Evolutionary conservation across 2,113 vertebrate species (phyloP).

Genomic region (Pelusios castaneus): DNA sequence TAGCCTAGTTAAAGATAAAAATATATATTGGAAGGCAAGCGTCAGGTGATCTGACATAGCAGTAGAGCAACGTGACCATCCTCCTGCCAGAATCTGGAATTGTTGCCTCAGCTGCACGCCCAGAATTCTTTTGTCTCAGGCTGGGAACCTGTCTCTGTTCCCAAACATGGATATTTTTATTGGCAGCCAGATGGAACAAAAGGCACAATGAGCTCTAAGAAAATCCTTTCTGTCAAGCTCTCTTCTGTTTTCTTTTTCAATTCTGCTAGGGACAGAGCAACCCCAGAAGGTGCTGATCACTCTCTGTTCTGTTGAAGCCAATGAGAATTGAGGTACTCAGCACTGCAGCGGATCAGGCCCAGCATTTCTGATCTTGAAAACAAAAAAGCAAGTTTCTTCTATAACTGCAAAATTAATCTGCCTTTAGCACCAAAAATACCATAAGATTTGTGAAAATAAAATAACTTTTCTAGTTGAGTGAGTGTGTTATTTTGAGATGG

Average conservation of each 20-base stretch:
- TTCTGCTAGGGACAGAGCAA: slow-evolving; percentile 8
- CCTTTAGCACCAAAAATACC: slow-evolving; percentile 48
- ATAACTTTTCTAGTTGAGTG: slow-evolving; percentile 56
- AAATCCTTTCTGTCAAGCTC: slow-evolving; percentile 58
- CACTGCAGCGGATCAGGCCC: not conserved
- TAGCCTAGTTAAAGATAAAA: slow-evolving; percentile 8
- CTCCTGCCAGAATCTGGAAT: slow-evolving; percentile 42
- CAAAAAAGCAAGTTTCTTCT: not conserved
- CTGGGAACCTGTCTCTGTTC: slow-evolving; percentile 73
- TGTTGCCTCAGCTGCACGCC: slow-evolving; percentile 60
- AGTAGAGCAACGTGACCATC: not conserved
- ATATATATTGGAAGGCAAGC: not conserved
- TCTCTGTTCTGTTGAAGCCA: not conserved
- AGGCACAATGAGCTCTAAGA: slow-evolving; percentile 70
- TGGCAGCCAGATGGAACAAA: slow-evolving; percentile 71
- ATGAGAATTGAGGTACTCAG: not conserved
- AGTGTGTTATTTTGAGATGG: slow-evolving; percentile 62
- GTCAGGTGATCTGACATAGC: not conserved
- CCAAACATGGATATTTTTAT: slow-evolving; percentile 72
- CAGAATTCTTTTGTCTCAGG: slow-evolving; percentile 71
- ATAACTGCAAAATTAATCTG: not conserved
- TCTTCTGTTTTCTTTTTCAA: slow-evolving; percentile 9
- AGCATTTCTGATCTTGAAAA: not conserved
- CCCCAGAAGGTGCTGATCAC: not conserved
- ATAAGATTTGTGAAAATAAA: slow-evolving; percentile 51